Evolutionary conservation across 2,113 vertebrate species (phyloP).

Genomic region (Rhinolophus ferrumequinum): DNA sequence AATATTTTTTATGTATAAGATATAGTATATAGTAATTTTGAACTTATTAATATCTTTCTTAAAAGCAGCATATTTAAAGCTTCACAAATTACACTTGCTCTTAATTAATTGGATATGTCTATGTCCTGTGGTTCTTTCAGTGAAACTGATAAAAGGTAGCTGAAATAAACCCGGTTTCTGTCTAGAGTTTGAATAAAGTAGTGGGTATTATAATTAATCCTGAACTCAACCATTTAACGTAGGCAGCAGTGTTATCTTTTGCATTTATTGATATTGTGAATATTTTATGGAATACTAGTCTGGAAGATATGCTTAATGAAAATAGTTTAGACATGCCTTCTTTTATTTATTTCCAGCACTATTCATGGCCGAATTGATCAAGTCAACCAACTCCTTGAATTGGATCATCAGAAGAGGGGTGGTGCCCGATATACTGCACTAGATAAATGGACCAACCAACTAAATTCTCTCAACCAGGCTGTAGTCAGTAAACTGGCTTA

Average conservation of each 20-base stretch:
- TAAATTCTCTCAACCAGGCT: slow-evolving; percentile 99
- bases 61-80: slow-evolving; percentile 24
- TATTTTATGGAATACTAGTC: slow-evolving; percentile 31
- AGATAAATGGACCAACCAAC: slow-evolving; percentile 99
- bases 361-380: slow-evolving; percentile 98
- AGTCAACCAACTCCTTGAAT: slow-evolving; percentile 97
- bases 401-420: slow-evolving; percentile 99
- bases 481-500: slow-evolving; percentile 99
- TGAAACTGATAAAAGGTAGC: neutral
- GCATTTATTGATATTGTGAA: neutral
- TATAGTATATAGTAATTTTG: neutral
- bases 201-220: neutral
- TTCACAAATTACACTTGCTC: neutral
- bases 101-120: neutral
- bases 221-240: neutral
- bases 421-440: slow-evolving; percentile 97
- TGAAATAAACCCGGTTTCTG: slow-evolving; percentile 41
- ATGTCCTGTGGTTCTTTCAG: neutral
- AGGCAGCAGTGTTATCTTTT: slow-evolving; percentile 25
- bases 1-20: neutral
- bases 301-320: neutral
- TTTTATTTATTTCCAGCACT: slow-evolving; percentile 88
- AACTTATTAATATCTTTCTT: neutral
- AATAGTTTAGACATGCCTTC: neutral
- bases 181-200: slow-evolving; percentile 31